Conservation (phyloP, 2,113 vertebrate genomes). For the Mus pahari region DNA sequence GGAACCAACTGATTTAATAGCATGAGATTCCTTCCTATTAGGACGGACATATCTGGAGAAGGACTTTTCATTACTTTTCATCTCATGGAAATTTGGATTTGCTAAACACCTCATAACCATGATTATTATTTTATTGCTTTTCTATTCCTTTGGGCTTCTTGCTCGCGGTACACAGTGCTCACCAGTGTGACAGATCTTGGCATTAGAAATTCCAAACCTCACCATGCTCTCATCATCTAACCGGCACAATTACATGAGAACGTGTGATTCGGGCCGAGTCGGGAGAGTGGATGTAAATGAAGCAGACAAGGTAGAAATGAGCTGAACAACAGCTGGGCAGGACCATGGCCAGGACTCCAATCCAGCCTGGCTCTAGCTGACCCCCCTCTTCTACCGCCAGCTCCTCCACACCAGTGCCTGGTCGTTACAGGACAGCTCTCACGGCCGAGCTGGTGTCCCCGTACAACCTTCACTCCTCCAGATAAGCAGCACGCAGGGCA, state of each 20-base stretch:
- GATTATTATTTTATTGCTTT: slow-evolving; percentile 64
- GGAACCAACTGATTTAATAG: neutral
- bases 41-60: slow-evolving; percentile 49
- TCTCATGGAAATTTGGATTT: slow-evolving; percentile 68
- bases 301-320: slow-evolving; percentile 56
- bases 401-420: neutral
- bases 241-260: slow-evolving; percentile 42
- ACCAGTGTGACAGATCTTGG: slow-evolving; percentile 68
- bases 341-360: neutral
- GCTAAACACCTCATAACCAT: slow-evolving; percentile 46
- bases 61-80: slow-evolving; percentile 45
- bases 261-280: slow-evolving; percentile 61
- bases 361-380: neutral
- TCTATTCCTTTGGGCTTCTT: slow-evolving; percentile 65
- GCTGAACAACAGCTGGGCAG: slow-evolving; percentile 36
- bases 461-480: neutral
- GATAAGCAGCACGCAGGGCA: neutral
- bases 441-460: neutral
- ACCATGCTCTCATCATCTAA: slow-evolving; percentile 15
- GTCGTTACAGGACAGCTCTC: neutral
- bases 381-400: neutral
- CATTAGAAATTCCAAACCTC: neutral
- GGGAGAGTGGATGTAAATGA: slow-evolving; percentile 54
- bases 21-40: slow-evolving; percentile 4
- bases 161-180: neutral